Percentiles rank a stretch among this genome's conserved stretches.
phyloP scores from a whole-genome alignment of 2,888 invertebrate genomes.

The Norana najaformis region DNA sequence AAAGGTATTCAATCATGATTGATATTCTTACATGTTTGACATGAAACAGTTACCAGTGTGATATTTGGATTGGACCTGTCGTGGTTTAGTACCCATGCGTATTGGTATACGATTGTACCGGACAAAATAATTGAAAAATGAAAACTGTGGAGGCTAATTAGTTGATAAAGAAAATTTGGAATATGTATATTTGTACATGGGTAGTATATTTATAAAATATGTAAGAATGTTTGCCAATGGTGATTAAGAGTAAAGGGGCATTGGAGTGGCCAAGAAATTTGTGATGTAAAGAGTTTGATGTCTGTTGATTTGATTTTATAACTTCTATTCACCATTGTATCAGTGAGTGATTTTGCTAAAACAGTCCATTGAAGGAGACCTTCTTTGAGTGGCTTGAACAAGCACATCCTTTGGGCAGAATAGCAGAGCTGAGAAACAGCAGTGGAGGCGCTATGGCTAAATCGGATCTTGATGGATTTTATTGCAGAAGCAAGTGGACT shows the following conservation, averaged over 20 bases:
- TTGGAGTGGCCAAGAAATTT: not conserved
- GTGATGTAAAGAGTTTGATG: not conserved
- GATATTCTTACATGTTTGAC: not conserved
- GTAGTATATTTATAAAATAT: not conserved
- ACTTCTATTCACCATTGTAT: not conserved
- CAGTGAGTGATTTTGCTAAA: too few relatives aligned
- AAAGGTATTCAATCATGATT: not conserved
- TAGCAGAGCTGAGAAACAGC: not conserved
- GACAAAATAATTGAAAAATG: not conserved
- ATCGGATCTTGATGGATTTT: conserved; percentile 16
- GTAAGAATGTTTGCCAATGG: not conserved
- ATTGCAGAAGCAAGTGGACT: not conserved
- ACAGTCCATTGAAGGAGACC: not conserved
- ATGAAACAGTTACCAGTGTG: not conserved
- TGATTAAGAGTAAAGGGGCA: not conserved
- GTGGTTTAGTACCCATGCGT: not conserved
- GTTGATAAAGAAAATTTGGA: not conserved
- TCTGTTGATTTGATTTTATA: not conserved
- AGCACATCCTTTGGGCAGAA: not conserved
- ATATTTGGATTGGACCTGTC: too few relatives aligned
- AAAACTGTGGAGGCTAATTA: not conserved
- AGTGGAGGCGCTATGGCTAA: not conserved
- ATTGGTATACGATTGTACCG: too few relatives aligned
- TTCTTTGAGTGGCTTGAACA: not conserved
- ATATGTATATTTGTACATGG: not conserved